Conservation (phyloP, 30 jellyfish, hydroid and myxozoan genomes). For the Aurelia sp. region DNA sequence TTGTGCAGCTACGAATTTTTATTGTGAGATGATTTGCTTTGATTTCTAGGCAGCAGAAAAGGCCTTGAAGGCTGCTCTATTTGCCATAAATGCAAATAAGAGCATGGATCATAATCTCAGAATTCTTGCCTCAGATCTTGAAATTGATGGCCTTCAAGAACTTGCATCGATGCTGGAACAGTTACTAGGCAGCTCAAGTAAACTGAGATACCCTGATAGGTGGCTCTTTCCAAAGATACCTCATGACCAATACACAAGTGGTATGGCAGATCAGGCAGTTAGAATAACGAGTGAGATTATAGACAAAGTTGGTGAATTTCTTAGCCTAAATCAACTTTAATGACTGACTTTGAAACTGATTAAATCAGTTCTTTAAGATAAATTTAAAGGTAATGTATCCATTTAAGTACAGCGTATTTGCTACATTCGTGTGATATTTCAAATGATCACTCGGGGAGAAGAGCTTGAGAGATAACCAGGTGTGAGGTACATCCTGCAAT, state of each 20-base stretch:
- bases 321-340: neutral
- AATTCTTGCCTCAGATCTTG: neutral
- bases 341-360: no score
- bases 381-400: no score
- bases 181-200: constrained; percentile 39
- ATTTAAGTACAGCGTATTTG: no score
- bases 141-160: neutral
- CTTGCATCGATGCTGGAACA: constrained; percentile 54
- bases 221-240: constrained; percentile 65
- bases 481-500: no score
- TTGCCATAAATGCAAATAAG: constrained; percentile 9
- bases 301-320: constrained; percentile 19
- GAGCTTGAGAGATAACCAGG: no score
- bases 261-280: constrained; percentile 57
- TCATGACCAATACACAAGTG: constrained; percentile 44
- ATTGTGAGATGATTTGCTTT: constrained; percentile 14
- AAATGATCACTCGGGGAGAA: no score
- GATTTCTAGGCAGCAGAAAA: constrained; percentile 74
- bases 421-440: no score
- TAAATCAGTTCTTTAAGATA: no score
- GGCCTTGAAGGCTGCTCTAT: constrained; percentile 74
- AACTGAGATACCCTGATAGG: constrained; percentile 59
- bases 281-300: constrained; percentile 1
- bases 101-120: neutral
- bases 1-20: neutral